phyloP scores from a whole-genome alignment of 2,888 invertebrate species.

The Panzeria rudis region DNA sequence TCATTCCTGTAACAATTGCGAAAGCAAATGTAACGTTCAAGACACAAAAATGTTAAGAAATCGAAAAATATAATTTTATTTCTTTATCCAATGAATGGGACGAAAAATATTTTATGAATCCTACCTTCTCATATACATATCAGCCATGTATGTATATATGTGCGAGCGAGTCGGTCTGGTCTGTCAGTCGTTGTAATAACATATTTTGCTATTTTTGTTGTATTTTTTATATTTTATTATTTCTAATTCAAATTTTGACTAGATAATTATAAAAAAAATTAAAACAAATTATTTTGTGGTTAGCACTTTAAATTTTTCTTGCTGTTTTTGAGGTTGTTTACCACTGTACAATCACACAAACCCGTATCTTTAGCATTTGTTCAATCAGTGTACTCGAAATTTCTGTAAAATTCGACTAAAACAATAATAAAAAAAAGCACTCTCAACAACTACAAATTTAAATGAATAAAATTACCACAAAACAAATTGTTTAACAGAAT shows the following conservation, averaged over 20 bases:
- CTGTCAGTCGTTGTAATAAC: not conserved
- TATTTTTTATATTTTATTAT: not conserved
- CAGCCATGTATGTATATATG: not conserved
- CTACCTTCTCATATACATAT: too few species aligned
- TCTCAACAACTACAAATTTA: constrained; percentile 9
- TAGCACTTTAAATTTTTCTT: constrained; percentile 7
- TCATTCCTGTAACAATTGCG: too few species aligned
- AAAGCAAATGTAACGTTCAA: too few species aligned
- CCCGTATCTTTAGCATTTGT: not conserved
- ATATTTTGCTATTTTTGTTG: too few species aligned
- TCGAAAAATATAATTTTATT: too few species aligned
- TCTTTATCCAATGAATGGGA: too few species aligned
- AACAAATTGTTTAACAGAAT: constrained; percentile 17
- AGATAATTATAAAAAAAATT: constrained; percentile 30
- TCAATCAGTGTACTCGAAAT: constrained; percentile 51
- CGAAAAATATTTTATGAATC: too few species aligned
- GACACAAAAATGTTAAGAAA: too few species aligned
- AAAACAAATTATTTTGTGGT: constrained; percentile 40
- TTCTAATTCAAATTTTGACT: constrained; percentile 33
- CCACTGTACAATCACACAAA: not conserved
- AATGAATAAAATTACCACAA: not conserved
- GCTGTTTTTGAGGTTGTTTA: constrained; percentile 21
- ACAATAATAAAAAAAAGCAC: constrained; percentile 20
- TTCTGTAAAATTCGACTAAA: constrained; percentile 66
- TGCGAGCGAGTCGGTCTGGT: not conserved